Evolutionary conservation across 2,888 invertebrate species (phyloP), one percentile per base, ranked within the genome.

Genomic region (Acleris cristana): DNA sequence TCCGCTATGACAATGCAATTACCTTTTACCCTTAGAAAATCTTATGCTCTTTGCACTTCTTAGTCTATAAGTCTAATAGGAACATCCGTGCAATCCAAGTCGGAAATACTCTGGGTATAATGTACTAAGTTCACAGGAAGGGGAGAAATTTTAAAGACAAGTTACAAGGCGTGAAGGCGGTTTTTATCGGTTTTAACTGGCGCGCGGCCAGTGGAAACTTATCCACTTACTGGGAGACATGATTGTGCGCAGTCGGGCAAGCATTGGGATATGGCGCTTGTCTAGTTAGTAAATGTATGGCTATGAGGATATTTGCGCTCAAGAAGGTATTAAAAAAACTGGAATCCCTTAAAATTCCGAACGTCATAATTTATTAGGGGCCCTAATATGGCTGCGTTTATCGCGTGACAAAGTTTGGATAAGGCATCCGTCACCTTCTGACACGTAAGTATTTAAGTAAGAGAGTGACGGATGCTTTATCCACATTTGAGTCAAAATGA

Each of bases 211-310:
- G 76, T 70, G 64, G 72, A 78, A 84, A 85, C 77, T 85, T 84
- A 84, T 80, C 81, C 83, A 48, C 58, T 58, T 57, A 80, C 81
- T 84, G 82, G 79, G 78, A 82, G 80, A 83, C 83, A 82, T 79
- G 81, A 84, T 82, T 48, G 48, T 80, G 80, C 80, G 76, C 76
- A 76, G 73, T 74, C 73, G 73, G 69, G 73, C 75, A 16, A n/a
- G 51, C 59, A 21, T 34, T 21, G 48, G 51, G 59, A 34, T 34
- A 51, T 34, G 34, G 18, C 49, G 49, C 26, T 56, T 40, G 23
- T 55, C 56, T 44, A 1, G 5, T 51, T 44, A 1, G 5, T 51
- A 21, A 58, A 44, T 4, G 21, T 26, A 19, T 49, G 12, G 55
- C n/a, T 56, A 45, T 45, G 5, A 2, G 18, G 12, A 5, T 48